Conservation (phyloP, 2,113 vertebrate species). For the Tyrannus savana region DNA sequence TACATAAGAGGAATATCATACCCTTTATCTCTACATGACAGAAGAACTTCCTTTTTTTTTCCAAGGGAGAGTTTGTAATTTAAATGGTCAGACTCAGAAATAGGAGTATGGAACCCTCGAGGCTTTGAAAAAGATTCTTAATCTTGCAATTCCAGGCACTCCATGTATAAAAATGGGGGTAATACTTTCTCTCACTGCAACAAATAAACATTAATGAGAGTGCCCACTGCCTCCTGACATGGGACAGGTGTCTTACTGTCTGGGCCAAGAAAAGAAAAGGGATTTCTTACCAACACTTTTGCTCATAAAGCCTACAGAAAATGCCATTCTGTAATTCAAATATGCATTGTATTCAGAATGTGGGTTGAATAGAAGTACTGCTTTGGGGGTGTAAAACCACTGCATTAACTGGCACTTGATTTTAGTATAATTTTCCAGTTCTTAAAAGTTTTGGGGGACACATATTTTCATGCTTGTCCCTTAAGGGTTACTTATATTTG, state of each 20-base stretch:
- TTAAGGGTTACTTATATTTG: background rate
- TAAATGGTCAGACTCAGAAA: background rate
- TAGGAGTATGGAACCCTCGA: background rate
- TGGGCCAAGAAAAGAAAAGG: background rate
- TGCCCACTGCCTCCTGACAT: background rate
- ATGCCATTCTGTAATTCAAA: background rate
- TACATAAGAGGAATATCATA: constrained; percentile 24
- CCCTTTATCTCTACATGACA: constrained; percentile 34
- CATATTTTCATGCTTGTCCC: background rate
- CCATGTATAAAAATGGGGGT: background rate
- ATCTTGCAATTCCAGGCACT: constrained; percentile 21
- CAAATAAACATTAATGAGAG: constrained; percentile 1
- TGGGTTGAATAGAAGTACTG: background rate
- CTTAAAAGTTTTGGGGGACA: background rate
- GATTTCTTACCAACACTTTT: background rate
- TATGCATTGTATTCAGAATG: background rate
- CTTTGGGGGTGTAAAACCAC: background rate
- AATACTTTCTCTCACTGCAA: background rate
- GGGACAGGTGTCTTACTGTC: background rate
- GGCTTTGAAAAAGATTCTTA: constrained; percentile 35
- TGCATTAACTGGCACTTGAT: background rate
- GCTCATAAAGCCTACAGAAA: background rate
- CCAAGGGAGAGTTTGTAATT: constrained; percentile 8
- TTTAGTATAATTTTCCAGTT: background rate
- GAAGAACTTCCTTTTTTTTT: constrained; percentile 12